These are phyloP conservation scores for Rhombomys opimus DNA, from an alignment of 2,113 vertebrate species.

Conservation along the genomic window DNA sequence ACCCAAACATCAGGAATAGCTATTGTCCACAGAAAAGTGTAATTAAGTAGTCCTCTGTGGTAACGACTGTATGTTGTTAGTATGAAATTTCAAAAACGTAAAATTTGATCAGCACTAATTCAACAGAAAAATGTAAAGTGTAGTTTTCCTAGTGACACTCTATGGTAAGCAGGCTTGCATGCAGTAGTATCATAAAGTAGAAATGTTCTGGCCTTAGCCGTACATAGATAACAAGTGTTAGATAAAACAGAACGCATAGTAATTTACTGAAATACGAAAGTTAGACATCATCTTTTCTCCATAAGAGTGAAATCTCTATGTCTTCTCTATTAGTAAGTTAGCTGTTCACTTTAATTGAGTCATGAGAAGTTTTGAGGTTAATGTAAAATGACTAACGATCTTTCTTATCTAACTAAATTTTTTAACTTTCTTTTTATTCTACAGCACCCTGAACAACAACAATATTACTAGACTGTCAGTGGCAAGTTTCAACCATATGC, in stretches of 20 bases:
- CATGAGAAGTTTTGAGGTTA: background rate
- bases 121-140: background rate
- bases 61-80: background rate
- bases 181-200: background rate
- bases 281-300: background rate
- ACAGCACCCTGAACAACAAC: conserved; percentile 99
- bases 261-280: background rate
- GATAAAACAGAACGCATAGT: background rate
- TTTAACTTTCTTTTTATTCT: conserved; percentile 77
- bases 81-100: background rate
- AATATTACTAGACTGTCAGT: conserved; percentile 98
- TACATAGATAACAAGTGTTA: background rate
- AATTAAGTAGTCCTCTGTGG: background rate
- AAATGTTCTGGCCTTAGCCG: background rate
- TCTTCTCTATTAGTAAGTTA: background rate
- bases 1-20: background rate
- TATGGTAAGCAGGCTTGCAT: background rate
- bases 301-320: background rate
- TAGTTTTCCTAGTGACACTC: background rate
- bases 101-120: background rate
- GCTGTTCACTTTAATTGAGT: background rate
- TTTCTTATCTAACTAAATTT: conserved; percentile 50
- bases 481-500: conserved; percentile 99
- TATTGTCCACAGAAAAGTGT: background rate
- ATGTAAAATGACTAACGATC: background rate